Evolutionary conservation across 2,113 vertebrate species (phyloP).

Genomic region (Gnathonemus longibarbis): DNA sequence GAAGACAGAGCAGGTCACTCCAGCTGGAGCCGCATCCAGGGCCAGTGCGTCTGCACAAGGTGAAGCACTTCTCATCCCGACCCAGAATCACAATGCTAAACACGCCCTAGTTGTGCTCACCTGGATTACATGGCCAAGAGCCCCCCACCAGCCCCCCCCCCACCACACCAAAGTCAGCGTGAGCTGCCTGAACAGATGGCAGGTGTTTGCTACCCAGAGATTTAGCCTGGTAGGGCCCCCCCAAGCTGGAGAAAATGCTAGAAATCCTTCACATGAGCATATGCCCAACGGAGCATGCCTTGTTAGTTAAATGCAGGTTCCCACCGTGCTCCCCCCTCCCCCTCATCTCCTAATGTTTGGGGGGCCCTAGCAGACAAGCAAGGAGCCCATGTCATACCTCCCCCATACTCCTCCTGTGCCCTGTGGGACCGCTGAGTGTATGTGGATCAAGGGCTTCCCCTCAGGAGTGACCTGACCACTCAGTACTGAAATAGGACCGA

Average conservation of each 20-base stretch:
- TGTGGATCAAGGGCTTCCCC: slow-evolving; percentile 9
- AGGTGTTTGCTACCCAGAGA: background rate
- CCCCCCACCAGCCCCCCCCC: background rate
- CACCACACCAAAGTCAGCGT: slow-evolving; percentile 3
- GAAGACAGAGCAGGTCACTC: background rate
- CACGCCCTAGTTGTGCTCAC: slow-evolving; percentile 11
- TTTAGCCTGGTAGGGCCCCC: background rate
- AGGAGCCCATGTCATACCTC: background rate
- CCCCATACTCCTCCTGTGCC: slow-evolving; percentile 20
- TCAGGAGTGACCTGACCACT: slow-evolving; percentile 34
- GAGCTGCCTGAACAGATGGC: slow-evolving; percentile 14
- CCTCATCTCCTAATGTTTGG: background rate
- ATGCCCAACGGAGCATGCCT: background rate
- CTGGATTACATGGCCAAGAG: background rate
- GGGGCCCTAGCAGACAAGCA: background rate
- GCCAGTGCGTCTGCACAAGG: background rate
- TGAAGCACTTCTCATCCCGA: background rate
- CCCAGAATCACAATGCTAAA: slow-evolving; percentile 25
- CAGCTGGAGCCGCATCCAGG: background rate
- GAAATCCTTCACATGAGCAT: slow-evolving; percentile 13
- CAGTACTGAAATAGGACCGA: slow-evolving; percentile 58
- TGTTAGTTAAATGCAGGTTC: background rate
- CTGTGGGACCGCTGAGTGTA: slow-evolving; percentile 37
- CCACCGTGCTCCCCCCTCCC: background rate
- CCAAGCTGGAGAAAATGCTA: slow-evolving; percentile 23